Conservation (phyloP, 2,797 vertebrate species). For the Microcaecilia unicolor region DNA sequence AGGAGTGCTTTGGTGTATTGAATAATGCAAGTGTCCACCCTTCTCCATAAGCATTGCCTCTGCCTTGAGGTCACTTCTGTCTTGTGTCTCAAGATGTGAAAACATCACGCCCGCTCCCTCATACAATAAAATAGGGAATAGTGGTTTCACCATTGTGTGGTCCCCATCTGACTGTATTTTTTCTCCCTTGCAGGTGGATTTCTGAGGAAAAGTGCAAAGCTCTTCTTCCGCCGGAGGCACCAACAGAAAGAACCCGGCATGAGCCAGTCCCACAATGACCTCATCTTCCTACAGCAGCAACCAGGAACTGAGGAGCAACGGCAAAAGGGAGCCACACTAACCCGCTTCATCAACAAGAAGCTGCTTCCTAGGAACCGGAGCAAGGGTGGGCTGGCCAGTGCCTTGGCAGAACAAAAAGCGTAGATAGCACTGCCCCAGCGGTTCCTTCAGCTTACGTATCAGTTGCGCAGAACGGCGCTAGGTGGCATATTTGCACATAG, state of each 20-base stretch:
- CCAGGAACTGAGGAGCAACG: conserved; percentile 51
- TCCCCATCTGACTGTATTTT: neutral
- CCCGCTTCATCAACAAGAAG: conserved; percentile 75
- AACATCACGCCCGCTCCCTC: no score
- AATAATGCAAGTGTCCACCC: no score
- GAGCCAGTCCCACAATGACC: conserved; percentile 96
- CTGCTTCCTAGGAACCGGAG: conserved; percentile 67
- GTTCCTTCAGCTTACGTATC: conserved; percentile 20
- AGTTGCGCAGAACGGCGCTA: conserved; percentile 19
- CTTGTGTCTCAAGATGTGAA: no score
- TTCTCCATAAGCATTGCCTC: no score
- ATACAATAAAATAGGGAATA: neutral
- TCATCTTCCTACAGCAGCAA: conserved; percentile 79
- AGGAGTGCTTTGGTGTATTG: no score
- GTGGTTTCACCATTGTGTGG: no score
- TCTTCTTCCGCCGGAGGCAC: conserved; percentile 87
- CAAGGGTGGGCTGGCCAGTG: conserved; percentile 60
- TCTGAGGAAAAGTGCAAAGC: conserved; percentile 79
- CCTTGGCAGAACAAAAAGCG: conserved; percentile 39
- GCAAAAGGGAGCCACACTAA: conserved; percentile 70
- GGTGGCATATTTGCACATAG: neutral
- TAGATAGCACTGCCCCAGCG: conserved; percentile 5
- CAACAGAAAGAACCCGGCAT: conserved; percentile 90
- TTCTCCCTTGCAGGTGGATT: conserved; percentile 67
- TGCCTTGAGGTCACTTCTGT: no score